phyloP scores from a whole-genome alignment of 2,113 vertebrate species.

The Leucopsar rothschildi region DNA sequence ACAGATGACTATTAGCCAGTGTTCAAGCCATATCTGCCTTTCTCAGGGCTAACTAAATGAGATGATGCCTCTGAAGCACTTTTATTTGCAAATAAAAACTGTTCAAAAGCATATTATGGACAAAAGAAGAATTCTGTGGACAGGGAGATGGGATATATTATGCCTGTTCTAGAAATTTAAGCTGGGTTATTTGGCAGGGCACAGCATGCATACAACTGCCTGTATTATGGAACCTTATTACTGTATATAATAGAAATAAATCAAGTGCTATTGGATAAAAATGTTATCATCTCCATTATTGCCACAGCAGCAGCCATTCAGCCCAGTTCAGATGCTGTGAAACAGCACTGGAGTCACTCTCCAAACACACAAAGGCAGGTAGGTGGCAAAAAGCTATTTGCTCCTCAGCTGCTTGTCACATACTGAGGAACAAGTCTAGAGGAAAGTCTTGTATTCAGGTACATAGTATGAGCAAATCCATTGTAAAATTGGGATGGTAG shows the following conservation, averaged over 20 bases:
- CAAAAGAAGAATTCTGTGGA: neutral
- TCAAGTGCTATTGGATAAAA: neutral
- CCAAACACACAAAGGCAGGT: neutral
- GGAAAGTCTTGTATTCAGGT: neutral
- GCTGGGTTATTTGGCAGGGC: neutral
- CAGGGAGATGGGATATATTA: neutral
- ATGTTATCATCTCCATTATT: neutral
- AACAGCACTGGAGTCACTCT: neutral
- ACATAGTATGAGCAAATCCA: neutral
- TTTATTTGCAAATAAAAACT: conserved; percentile 49
- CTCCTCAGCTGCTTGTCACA: neutral
- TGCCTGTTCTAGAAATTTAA: neutral
- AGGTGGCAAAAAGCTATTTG: neutral
- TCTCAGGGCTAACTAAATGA: conserved; percentile 27
- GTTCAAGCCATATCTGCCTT: neutral
- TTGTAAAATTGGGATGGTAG: neutral
- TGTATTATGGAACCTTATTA: neutral
- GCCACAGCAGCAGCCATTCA: neutral
- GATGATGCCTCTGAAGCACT: neutral
- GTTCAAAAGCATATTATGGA: neutral
- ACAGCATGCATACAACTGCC: neutral
- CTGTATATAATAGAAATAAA: neutral
- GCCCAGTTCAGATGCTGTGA: neutral
- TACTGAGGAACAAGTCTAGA: neutral
- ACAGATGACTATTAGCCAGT: conserved; percentile 3